Conservation (phyloP, 2,888 invertebrate genomes). For the Ceriagrion tenellum region DNA sequence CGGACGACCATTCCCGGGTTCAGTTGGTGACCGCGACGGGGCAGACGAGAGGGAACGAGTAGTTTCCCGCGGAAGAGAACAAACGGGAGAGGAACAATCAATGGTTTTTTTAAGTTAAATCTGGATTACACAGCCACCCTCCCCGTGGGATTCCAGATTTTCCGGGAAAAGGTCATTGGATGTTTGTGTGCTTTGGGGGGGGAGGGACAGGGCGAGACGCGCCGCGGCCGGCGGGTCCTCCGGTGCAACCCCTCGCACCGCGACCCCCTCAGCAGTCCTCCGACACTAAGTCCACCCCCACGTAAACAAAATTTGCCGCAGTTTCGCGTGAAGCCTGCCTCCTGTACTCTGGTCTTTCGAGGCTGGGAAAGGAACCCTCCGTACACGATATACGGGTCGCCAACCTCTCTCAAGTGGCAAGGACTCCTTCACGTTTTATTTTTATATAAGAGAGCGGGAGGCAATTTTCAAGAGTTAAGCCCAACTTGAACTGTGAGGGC, state of each 20-base stretch:
- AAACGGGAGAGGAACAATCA: not conserved
- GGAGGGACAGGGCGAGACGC: not conserved
- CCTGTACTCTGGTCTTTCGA: not conserved
- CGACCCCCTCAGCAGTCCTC: not conserved
- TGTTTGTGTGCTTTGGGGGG: not conserved
- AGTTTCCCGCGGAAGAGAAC: not conserved
- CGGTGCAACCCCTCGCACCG: not conserved
- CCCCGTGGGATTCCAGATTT: not conserved
- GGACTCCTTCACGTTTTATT: too few species aligned
- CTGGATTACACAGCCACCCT: not conserved
- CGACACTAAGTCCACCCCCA: not conserved
- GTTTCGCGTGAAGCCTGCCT: not conserved
- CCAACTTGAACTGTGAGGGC: not conserved
- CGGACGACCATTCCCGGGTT: not conserved
- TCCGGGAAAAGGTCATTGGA: not conserved
- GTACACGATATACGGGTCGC: not conserved
- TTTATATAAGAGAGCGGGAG: too few species aligned
- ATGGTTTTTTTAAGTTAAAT: not conserved
- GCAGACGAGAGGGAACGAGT: not conserved
- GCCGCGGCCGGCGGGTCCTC: not conserved
- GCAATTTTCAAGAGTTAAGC: not conserved
- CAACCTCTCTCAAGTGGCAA: not conserved
- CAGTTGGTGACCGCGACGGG: not conserved
- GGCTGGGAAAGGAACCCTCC: not conserved
- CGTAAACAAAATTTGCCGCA: not conserved